Conservation (phyloP, 2,888 invertebrate genomes). For the Drosophila melanocephala region DNA sequence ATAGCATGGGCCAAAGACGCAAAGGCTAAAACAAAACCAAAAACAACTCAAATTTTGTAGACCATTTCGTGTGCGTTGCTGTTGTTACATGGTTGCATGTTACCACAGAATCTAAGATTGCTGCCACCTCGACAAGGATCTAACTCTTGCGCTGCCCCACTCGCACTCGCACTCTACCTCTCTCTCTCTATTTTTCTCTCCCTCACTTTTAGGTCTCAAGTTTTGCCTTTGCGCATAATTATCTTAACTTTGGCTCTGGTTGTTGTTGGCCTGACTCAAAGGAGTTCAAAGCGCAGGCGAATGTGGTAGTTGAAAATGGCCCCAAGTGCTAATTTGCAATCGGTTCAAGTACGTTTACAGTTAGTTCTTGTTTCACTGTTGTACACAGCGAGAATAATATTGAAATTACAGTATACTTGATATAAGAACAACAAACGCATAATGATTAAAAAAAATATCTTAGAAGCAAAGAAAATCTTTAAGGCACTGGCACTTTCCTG, state of each 20-base stretch:
- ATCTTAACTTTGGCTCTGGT: conserved; percentile 52
- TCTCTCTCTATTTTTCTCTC: background rate
- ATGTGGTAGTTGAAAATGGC: conserved; percentile 23
- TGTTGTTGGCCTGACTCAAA: conserved; percentile 47
- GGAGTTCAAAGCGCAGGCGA: conserved; percentile 62
- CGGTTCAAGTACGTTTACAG: conserved; percentile 45
- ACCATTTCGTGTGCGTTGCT: conserved; percentile 36
- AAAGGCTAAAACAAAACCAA: conserved; percentile 17
- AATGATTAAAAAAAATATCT: background rate
- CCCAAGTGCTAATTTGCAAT: conserved; percentile 57
- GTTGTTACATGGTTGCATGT: conserved; percentile 45
- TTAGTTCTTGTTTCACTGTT: conserved; percentile 17
- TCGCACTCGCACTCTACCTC: conserved; percentile 5
- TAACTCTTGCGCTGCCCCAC: conserved; percentile 6
- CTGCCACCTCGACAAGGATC: conserved; percentile 42
- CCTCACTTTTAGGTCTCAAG: conserved; percentile 13
- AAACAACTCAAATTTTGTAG: conserved; percentile 27
- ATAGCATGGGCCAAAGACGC: conserved; percentile 37
- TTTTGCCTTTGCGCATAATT: conserved; percentile 58
- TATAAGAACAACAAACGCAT: background rate
- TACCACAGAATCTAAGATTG: conserved; percentile 46
- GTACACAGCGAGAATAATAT: background rate
- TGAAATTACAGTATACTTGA: background rate
- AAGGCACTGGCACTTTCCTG: background rate
- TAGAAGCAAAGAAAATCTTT: background rate